These are phyloP conservation scores for Hypena proboscidalis DNA, from an alignment of 2,888 invertebrate genomes.

Conservation along the genomic window DNA sequence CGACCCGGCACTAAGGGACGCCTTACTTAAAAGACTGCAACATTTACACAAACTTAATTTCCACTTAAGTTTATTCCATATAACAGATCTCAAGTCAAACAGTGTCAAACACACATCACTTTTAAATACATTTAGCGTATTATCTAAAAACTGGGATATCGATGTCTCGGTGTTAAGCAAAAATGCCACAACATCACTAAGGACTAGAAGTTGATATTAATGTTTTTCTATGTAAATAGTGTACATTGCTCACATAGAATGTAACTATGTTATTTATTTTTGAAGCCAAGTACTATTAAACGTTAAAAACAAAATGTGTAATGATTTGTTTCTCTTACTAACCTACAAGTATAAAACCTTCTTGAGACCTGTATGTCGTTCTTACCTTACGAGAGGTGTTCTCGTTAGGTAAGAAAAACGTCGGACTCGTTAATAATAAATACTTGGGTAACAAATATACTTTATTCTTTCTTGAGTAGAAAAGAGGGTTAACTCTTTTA, in stretches of 20 bases:
- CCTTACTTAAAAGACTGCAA: conserved; percentile 69
- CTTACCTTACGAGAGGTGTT: too few species aligned
- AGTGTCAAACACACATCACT: conserved; percentile 56
- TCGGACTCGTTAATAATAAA: too few species aligned
- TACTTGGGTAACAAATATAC: too few species aligned
- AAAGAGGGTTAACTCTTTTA: too few species aligned
- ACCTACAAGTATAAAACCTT: too few species aligned
- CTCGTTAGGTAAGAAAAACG: too few species aligned
- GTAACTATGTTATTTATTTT: conserved; percentile 71
- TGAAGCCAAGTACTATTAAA: conserved; percentile 66
- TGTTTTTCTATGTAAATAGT: conserved; percentile 71
- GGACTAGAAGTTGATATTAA: conserved; percentile 48
- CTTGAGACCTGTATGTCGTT: too few species aligned
- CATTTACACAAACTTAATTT: conserved; percentile 70
- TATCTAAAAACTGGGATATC: conserved; percentile 69
- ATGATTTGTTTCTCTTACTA: conserved; percentile 4
- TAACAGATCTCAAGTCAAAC: conserved; percentile 61
- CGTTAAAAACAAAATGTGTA: conserved; percentile 49
- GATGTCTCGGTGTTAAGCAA: conserved; percentile 62
- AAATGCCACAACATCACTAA: conserved; percentile 46
- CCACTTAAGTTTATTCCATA: conserved; percentile 66
- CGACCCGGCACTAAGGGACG: conserved; percentile 57
- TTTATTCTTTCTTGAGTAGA: too few species aligned
- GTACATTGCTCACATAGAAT: conserved; percentile 75
- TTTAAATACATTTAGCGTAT: conserved; percentile 55